phyloP scores from a whole-genome alignment of 35 echinoderm and acorn worm genomes.

The Heliocidaris erythrogramma region DNA sequence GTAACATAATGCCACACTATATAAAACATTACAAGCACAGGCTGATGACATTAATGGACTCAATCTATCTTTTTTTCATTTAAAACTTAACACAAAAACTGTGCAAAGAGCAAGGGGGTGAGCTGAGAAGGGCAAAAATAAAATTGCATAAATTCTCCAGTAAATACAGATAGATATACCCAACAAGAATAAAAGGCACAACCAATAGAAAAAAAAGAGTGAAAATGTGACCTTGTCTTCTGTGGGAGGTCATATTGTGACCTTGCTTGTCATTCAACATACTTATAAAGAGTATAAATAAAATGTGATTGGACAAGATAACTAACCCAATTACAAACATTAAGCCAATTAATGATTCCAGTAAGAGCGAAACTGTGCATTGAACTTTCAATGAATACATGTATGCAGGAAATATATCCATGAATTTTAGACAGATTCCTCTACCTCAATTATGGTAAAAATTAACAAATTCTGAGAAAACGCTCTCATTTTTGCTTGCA shows the following conservation, averaged over 20 bases:
- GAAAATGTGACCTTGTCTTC: neutral
- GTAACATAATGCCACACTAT: neutral
- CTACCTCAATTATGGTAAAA: no score
- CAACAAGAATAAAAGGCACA: slow-evolving; percentile 1
- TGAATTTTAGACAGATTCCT: no score
- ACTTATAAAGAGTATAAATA: neutral
- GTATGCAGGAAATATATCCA: no score
- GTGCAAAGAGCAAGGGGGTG: neutral
- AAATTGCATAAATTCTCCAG: neutral
- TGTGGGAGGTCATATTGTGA: no score
- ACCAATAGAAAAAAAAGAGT: slow-evolving; percentile 1
- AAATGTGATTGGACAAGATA: neutral
- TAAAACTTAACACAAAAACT: neutral
- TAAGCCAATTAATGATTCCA: no score
- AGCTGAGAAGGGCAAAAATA: neutral
- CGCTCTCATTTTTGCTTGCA: no score
- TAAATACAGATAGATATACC: neutral
- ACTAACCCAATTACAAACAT: neutral
- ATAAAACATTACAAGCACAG: neutral
- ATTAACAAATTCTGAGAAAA: no score
- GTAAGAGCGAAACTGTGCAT: neutral
- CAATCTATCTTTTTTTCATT: neutral
- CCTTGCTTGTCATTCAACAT: neutral
- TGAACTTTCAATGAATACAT: neutral
- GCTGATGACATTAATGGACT: neutral